A percentile compares a stretch with the other conserved stretches of the same genome.
Conservation (phyloP, 64 coral and sea anemone genomes). For the Hydrozoanthus tunicans region DNA sequence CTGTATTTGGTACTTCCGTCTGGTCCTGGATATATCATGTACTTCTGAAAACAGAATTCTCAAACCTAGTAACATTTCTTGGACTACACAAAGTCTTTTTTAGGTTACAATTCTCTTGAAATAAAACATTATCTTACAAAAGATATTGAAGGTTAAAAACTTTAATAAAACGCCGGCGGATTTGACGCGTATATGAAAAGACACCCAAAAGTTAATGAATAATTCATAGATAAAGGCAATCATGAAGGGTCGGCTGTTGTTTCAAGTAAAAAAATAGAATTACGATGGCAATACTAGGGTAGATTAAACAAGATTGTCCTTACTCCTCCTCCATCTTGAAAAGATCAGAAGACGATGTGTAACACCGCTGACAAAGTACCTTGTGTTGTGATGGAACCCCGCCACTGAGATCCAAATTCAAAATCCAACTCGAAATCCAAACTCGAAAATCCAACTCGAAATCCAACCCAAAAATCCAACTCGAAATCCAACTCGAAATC, state of each 20-base stretch:
- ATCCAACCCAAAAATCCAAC: no score
- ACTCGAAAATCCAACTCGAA: no score
- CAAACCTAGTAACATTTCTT: slow-evolving; percentile 40
- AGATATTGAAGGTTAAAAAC: background rate
- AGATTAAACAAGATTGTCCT: slow-evolving; percentile 7
- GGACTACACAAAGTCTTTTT: slow-evolving; percentile 45
- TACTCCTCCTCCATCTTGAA: background rate
- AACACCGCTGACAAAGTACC: background rate
- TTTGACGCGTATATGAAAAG: slow-evolving; percentile 56
- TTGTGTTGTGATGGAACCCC: no score
- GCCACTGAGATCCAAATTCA: no score
- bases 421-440: no score
- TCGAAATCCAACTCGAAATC: no score
- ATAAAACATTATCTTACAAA: slow-evolving; percentile 58
- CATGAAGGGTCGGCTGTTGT: slow-evolving; percentile 46
- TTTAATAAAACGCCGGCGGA: slow-evolving; percentile 25
- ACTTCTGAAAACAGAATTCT: no score
- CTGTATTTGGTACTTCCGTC: no score
- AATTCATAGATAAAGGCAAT: slow-evolving; percentile 27
- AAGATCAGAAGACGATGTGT: background rate
- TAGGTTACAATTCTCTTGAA: slow-evolving; percentile 41
- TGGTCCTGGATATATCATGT: no score
- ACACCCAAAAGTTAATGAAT: slow-evolving; percentile 56
- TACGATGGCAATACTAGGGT: slow-evolving; percentile 43
- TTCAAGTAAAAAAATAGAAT: slow-evolving; percentile 62